Base-by-base conservation (phyloP, 2,888 invertebrate genomes). In the Psylliodes chrysocephalus region DNA sequence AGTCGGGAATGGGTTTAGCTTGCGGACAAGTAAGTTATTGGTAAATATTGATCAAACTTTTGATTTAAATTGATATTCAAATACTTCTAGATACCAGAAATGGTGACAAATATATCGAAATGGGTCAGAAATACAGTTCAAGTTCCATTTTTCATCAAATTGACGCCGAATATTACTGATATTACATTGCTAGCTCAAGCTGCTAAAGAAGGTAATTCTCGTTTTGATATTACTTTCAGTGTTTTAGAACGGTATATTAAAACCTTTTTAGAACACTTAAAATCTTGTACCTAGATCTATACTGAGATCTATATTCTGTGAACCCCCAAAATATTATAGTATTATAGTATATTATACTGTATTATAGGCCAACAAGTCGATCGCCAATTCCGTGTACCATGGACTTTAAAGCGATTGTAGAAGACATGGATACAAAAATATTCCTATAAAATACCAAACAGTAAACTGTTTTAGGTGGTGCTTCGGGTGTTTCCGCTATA, bases 161-260 rank as follows among this genome's bases (percentile, higher is more conserved):
- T 99, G 60, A 99, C 99, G 0, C 98, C 98, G 0, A 99, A 99
- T 80, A 96, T 98, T 19, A 98, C 98, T 0, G 93, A 96, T 69
- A 94, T 99, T 53, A 91, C 93, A 0, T 84, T 85, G 33, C 95
- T 99, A 69, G 98, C 98, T 0, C 83, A 79, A 73, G 98, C 98
- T 1, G 98, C 98, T 0, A 83, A 94, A 75, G 90, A 92, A 84
- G 95, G 94, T 91, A 81, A 63, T 35, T 28, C 1, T n/a, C n/a
- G n/a, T n/a, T n/a, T n/a, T n/a, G n/a, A n/a, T n/a, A n/a, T n/a
- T n/a, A n/a, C n/a, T n/a, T n/a, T n/a, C n/a, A n/a, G n/a, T n/a
- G n/a, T n/a, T n/a, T n/a, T n/a, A n/a, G n/a, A n/a, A n/a, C n/a
- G n/a, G n/a, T n/a, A n/a, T n/a, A n/a, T n/a, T n/a, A n/a, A n/a